Conservation (phyloP, 2,888 invertebrate species). For the Eilema sororculum region DNA sequence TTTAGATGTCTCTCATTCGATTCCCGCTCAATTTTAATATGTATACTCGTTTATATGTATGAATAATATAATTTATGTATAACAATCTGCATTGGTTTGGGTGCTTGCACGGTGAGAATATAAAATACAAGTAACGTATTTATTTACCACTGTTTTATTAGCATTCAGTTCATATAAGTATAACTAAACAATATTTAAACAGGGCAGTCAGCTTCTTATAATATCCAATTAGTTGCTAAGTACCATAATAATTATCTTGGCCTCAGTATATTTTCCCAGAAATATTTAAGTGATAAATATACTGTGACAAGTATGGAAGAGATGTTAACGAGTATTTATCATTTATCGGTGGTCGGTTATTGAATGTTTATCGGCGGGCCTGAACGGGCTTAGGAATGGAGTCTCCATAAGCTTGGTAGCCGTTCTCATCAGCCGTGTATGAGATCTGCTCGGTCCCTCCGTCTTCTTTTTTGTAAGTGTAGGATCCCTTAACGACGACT, state of each 20-base stretch:
- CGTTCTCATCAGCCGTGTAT: constrained; percentile 88
- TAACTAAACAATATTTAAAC: neutral
- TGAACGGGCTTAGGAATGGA: constrained; percentile 85
- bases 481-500: constrained; percentile 87
- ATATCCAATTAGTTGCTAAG: no score
- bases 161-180: neutral
- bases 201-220: neutral
- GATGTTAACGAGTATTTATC: neutral
- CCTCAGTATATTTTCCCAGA: no score
- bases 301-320: neutral
- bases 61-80: no score
- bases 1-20: no score
- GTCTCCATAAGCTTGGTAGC: constrained; percentile 88
- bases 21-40: no score
- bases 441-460: constrained; percentile 76
- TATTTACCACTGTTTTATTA: neutral
- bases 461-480: constrained; percentile 87
- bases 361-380: constrained; percentile 49
- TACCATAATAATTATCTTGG: no score
- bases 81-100: no score
- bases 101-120: neutral
- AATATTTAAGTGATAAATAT: neutral
- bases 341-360: neutral
- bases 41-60: no score
- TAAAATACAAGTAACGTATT: neutral